Evolutionary conservation across 2,113 vertebrate species (phyloP).

Genomic region (Dasyornis broadbenti): DNA sequence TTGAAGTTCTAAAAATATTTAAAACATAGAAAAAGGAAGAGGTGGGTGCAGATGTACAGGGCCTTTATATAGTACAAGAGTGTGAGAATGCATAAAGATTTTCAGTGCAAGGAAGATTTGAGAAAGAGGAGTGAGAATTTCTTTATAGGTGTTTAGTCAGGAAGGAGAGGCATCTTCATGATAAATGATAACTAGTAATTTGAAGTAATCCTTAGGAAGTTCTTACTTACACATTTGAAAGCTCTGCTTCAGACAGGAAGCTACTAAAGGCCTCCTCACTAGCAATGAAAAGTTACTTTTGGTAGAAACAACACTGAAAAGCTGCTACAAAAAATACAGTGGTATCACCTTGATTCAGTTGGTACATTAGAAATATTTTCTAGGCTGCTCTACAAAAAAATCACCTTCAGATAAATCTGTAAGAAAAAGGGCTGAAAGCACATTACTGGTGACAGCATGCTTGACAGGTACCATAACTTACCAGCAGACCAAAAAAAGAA

Average conservation of each 20-base stretch:
- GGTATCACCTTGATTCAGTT: background rate
- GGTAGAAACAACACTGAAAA: background rate
- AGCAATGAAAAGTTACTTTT: background rate
- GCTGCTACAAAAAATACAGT: background rate
- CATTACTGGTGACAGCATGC: background rate
- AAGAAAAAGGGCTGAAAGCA: background rate
- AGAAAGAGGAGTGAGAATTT: slow-evolving; percentile 63
- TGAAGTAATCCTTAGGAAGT: slow-evolving; percentile 21
- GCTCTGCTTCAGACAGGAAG: background rate
- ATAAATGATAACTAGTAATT: slow-evolving; percentile 31
- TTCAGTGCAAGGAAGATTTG: slow-evolving; percentile 51
- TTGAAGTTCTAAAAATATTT: slow-evolving; percentile 46
- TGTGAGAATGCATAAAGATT: slow-evolving; percentile 63
- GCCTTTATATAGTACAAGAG: slow-evolving; percentile 67
- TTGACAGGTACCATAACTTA: background rate
- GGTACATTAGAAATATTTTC: background rate
- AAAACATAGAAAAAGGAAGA: slow-evolving; percentile 45
- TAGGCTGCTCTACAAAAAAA: background rate
- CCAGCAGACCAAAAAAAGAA: background rate
- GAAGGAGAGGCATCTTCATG: slow-evolving; percentile 1
- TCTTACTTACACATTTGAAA: background rate
- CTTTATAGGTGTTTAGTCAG: slow-evolving; percentile 66
- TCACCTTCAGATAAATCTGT: background rate
- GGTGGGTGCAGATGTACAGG: slow-evolving; percentile 44
- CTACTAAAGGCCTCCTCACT: background rate